Evolutionary conservation across 2,113 vertebrate species (phyloP), one percentile per base, ranked within the genome.

Genomic region (Zootoca vivipara): DNA sequence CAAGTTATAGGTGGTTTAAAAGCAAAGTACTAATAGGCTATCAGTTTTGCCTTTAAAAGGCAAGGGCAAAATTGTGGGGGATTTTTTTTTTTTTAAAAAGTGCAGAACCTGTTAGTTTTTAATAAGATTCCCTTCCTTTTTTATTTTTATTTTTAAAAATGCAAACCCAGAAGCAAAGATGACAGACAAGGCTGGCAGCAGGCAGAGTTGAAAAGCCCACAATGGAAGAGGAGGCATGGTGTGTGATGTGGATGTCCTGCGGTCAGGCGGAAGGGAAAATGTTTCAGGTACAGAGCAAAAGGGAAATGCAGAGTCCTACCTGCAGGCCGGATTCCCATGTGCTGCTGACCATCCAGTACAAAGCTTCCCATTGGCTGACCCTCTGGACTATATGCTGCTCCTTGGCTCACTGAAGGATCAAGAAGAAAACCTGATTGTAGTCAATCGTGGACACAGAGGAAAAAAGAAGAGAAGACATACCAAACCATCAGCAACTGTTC

Each of bases 351-450:
- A 90, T 99, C 99, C 97, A 99, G 96, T 95, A 99, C 99, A 97
- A 99, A 99, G 97, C 99, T 99, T 96, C 99, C 99, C 98, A 99
- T 99, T 92, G 99, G 99, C 96, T 99, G 99, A 96, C 99, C 99
- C 97, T 99, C 99, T 93, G 99, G 99, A 98, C 99, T 99, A 98
- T 99, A 99, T 0, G 99, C 99, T 96, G 99, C 99, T 99, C 99
- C 99, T 98, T 99, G 99, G 98, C 99, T 99, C 98, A 99, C 99
- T 99, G 99, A 99, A 99, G 98, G 98, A 99, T 99, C 99, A 99
- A 99, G 98, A 99, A 99, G 99, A 99, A 99, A 99, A 99, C 99
- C 99, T 99, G 99, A 99, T 99, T 99, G 99, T 99, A 98, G 99
- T 99, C 98, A 99, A 99, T 98, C 97, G 98, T 97, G 98, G 99